A percentile compares a stretch with the other conserved stretches of the same genome.
Conservation (phyloP, 2,113 vertebrate species). For the Triplophysa rosa region DNA sequence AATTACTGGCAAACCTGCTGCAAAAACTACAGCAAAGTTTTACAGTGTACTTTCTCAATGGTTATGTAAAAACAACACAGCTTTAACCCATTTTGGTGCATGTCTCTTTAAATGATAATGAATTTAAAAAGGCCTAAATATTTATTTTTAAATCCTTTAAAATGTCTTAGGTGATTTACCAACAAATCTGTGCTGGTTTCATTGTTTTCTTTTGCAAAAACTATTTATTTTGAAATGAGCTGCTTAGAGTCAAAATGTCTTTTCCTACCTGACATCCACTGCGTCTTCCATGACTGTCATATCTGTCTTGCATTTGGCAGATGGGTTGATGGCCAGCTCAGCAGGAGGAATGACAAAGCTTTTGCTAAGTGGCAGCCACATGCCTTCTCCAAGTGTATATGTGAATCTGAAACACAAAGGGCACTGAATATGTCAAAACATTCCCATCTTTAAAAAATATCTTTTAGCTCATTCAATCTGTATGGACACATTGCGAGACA, state of each 20-base stretch:
- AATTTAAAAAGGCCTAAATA: too few species aligned
- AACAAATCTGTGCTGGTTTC: neutral
- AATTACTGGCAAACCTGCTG: too few species aligned
- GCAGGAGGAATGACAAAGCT: slow-evolving; percentile 97
- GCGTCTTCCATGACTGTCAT: slow-evolving; percentile 99
- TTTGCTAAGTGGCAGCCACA: slow-evolving; percentile 98
- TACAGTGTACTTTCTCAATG: too few species aligned
- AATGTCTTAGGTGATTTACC: too few species aligned
- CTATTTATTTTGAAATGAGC: slow-evolving; percentile 2
- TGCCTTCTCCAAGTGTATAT: slow-evolving; percentile 95
- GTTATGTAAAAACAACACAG: too few species aligned
- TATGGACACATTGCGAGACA: neutral
- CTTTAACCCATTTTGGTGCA: too few species aligned
- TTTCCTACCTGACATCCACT: slow-evolving; percentile 90
- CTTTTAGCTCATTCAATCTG: neutral
- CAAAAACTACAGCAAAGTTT: too few species aligned
- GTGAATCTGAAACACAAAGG: slow-evolving; percentile 83
- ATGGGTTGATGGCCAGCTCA: slow-evolving; percentile 96
- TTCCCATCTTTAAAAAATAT: neutral
- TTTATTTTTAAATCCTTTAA: too few species aligned
- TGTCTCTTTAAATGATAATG: too few species aligned
- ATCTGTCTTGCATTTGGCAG: slow-evolving; percentile 97
- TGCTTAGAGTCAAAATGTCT: slow-evolving; percentile 1
- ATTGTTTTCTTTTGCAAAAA: neutral
- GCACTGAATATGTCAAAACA: slow-evolving; percentile 1